Percentiles rank a stretch among this genome's conserved stretches.
phyloP scores from a whole-genome alignment of 2,888 invertebrate species.

The Gerris lacustris region DNA sequence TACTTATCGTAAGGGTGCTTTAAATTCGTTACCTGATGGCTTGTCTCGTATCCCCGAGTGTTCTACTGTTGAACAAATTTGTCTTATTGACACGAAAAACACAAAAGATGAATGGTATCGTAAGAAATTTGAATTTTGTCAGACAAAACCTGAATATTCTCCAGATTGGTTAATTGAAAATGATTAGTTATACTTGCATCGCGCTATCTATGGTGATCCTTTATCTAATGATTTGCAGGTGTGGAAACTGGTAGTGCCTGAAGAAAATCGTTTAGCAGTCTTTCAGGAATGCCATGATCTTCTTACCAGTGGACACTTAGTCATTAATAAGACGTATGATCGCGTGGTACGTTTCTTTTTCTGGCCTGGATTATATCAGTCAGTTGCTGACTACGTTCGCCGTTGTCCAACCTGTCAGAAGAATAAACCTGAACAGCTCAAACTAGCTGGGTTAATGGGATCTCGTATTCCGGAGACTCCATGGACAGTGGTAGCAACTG shows the following conservation, averaged over 20 bases:
- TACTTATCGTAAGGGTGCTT: conserved; percentile 15
- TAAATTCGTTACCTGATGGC: neutral
- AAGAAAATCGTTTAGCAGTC: conserved; percentile 10
- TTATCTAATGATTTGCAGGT: conserved; percentile 7
- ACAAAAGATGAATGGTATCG: conserved; percentile 16
- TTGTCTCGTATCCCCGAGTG: neutral
- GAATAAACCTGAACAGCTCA: neutral
- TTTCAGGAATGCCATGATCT: conserved; percentile 19
- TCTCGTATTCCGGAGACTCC: neutral
- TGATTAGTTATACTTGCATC: conserved; percentile 9
- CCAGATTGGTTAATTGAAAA: conserved; percentile 17
- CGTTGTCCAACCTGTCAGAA: neutral
- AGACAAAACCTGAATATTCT: conserved; percentile 7
- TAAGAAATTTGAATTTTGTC: conserved; percentile 11
- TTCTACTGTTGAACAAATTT: neutral
- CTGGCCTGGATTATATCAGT: conserved; percentile 18
- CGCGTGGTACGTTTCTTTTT: conserved; percentile 15
- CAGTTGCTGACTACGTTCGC: neutral
- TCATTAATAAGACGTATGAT: conserved; percentile 19
- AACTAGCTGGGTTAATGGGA: neutral
- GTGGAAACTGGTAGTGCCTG: conserved; percentile 19
- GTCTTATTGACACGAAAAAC: neutral
- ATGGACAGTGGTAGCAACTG: conserved; percentile 15
- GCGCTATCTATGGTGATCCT: conserved; percentile 7
- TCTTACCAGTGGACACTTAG: conserved; percentile 20